phyloP scores from a whole-genome alignment of 2,888 invertebrate species.

The Biston betularia region DNA sequence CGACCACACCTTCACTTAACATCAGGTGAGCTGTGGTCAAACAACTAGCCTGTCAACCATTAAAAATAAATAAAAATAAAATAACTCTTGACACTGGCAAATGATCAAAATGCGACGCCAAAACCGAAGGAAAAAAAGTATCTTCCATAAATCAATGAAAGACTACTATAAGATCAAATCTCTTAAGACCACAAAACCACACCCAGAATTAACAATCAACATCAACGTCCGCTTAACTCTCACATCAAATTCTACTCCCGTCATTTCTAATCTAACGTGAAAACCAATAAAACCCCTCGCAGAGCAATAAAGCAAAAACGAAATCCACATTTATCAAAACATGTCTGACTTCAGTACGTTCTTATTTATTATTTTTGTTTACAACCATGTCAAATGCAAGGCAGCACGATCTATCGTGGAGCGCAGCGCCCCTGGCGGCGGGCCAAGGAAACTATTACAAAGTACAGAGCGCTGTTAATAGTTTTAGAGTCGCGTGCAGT shows the following conservation, averaged over 20 bases:
- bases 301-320: slow-evolving; percentile 63
- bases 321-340: slow-evolving; percentile 72
- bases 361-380: slow-evolving; percentile 81
- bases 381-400: slow-evolving; percentile 75
- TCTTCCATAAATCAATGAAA: slow-evolving; percentile 8
- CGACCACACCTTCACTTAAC: too few species aligned
- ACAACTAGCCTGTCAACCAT: too few species aligned
- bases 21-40: too few species aligned
- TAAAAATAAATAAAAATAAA: too few species aligned
- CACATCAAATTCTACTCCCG: slow-evolving; percentile 55
- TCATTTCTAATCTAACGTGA: slow-evolving; percentile 67
- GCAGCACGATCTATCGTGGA: slow-evolving; percentile 68
- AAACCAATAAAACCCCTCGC: slow-evolving; percentile 71
- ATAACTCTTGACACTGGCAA: too few species aligned
- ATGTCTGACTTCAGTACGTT: slow-evolving; percentile 57
- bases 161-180: background rate
- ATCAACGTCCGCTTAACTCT: slow-evolving; percentile 52
- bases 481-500: slow-evolving; percentile 76
- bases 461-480: slow-evolving; percentile 75
- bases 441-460: slow-evolving; percentile 80
- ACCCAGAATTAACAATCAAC: slow-evolving; percentile 57
- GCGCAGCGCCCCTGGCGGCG: slow-evolving; percentile 68
- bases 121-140: too few species aligned
- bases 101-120: too few species aligned
- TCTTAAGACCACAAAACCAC: slow-evolving; percentile 31